Percentiles rank a stretch among this genome's conserved stretches.
phyloP scores from a whole-genome alignment of 2,113 vertebrate species.

The Pollimyrus isidori region DNA sequence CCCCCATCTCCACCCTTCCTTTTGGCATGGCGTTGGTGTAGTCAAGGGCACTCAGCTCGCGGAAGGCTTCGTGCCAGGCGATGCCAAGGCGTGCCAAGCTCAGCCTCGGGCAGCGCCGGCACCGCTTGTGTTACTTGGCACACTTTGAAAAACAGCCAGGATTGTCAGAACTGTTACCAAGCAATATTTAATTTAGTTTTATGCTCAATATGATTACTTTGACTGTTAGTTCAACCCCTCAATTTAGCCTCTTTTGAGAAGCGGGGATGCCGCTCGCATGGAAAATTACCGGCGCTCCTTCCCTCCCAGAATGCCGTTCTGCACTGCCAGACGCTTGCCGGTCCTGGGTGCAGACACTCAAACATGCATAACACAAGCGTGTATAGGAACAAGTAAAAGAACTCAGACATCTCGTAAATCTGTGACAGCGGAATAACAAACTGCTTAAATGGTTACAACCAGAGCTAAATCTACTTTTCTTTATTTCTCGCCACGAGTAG shows the following conservation, averaged over 20 bases:
- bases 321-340: not conserved
- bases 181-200: slow-evolving; percentile 19
- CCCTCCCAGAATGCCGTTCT: not conserved
- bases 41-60: slow-evolving; percentile 4
- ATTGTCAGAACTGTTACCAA: slow-evolving; percentile 17
- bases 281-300: slow-evolving; percentile 15
- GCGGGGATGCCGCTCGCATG: not conserved
- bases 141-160: slow-evolving; percentile 5
- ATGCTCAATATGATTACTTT: slow-evolving; percentile 16
- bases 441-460: not conserved
- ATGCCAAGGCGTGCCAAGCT: slow-evolving; percentile 9
- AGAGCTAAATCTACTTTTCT: not conserved
- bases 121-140: slow-evolving; percentile 5
- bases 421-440: not conserved
- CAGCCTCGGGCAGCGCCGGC: not conserved
- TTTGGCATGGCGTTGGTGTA: not conserved
- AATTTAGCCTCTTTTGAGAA: slow-evolving; percentile 12
- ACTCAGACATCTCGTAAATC: not conserved
- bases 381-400: not conserved
- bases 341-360: not conserved
- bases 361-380: not conserved
- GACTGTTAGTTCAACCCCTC: slow-evolving; percentile 13
- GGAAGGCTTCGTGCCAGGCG: not conserved
- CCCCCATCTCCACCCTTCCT: not conserved
- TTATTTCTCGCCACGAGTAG: not conserved